Percentiles rank a stretch among this genome's conserved stretches.
Evolutionary conservation across 2,797 vertebrate species (phyloP).

Genomic region (Nyctibius grandis): DNA sequence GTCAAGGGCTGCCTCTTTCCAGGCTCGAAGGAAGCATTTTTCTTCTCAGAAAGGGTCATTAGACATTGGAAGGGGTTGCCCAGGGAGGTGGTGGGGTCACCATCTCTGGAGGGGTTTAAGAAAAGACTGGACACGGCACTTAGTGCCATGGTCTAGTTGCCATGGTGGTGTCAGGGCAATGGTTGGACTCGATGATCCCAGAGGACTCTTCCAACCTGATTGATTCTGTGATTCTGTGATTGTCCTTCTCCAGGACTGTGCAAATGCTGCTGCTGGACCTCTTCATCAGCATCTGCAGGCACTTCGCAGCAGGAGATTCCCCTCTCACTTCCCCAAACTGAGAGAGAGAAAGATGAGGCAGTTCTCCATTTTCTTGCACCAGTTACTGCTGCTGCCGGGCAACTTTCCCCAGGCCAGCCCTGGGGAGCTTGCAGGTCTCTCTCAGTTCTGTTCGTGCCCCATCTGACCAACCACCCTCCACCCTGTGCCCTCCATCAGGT

Average conservation of each 20-base stretch:
- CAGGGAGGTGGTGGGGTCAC: too few relatives aligned
- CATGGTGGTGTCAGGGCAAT: too few relatives aligned
- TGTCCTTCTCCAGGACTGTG: not conserved
- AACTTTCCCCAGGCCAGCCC: not conserved
- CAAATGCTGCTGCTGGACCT: not conserved
- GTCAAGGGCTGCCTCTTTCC: not conserved
- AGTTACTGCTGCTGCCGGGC: not conserved
- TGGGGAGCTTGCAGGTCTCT: not conserved
- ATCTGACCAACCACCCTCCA: not conserved
- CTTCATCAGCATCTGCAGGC: not conserved
- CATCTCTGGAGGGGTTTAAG: too few relatives aligned
- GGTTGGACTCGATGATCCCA: too few relatives aligned
- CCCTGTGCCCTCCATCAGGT: not conserved
- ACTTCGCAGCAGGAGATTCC: not conserved
- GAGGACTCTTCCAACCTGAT: too few relatives aligned
- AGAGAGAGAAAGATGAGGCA: not conserved
- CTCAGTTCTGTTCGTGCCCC: not conserved
- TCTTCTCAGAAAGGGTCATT: too few relatives aligned
- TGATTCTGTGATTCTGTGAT: too few relatives aligned
- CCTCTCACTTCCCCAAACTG: conserved; percentile 28
- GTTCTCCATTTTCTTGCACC: not conserved
- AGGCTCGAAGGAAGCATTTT: rapidly evolving
- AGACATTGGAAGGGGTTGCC: too few relatives aligned
- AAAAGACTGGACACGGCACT: too few relatives aligned
- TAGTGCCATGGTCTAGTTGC: too few relatives aligned